Evolutionary conservation across 2,888 invertebrate genomes (phyloP).

Genomic region (Hypolimnas misippus): DNA sequence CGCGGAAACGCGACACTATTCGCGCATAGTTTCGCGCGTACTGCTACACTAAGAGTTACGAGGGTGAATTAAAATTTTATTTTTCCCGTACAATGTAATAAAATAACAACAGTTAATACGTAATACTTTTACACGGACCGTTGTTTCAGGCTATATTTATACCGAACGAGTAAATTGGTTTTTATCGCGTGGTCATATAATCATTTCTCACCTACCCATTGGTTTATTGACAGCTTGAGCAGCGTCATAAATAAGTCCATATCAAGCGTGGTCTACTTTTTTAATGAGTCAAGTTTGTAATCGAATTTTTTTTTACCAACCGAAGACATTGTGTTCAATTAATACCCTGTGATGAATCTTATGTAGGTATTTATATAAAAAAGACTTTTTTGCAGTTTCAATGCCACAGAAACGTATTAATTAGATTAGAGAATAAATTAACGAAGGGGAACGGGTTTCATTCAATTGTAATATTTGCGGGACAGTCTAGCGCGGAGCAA

Average conservation of each 20-base stretch:
- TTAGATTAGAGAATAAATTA: constrained; percentile 15
- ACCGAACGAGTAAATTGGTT: constrained; percentile 21
- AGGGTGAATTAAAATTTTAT: background rate
- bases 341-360: background rate
- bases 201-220: constrained; percentile 28
- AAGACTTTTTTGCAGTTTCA: background rate
- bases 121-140: constrained; percentile 11
- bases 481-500: constrained; percentile 56
- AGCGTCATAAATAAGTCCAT: constrained; percentile 20
- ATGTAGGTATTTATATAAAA: background rate
- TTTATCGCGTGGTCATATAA: constrained; percentile 19
- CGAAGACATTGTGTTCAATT: constrained; percentile 4
- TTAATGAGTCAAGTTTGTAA: constrained; percentile 28
- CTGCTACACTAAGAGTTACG: constrained; percentile 1
- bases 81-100: background rate
- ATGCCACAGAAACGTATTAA: background rate
- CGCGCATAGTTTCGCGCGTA: constrained; percentile 24
- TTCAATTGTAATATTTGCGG: constrained; percentile 52
- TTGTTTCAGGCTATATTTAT: constrained; percentile 22
- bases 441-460: constrained; percentile 34
- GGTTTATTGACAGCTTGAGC: constrained; percentile 30
- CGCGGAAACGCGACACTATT: constrained; percentile 24
- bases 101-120: background rate
- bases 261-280: constrained; percentile 23
- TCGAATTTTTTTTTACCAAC: constrained; percentile 8